phyloP scores from a whole-genome alignment of 2,113 vertebrate genomes.

The Megaceryle maxima region DNA sequence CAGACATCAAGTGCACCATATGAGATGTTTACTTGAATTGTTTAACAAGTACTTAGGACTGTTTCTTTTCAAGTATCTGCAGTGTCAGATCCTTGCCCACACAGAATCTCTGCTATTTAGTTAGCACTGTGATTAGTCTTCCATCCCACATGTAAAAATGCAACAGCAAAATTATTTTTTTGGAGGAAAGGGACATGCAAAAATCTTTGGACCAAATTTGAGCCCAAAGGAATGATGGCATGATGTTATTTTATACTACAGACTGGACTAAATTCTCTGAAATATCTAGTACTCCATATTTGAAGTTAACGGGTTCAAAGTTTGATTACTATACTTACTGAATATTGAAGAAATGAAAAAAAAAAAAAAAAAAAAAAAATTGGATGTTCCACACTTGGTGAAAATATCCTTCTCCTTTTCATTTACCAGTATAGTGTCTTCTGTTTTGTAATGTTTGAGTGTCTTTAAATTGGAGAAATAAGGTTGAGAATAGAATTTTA shows the following conservation, averaged over 20 bases:
- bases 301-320: background rate
- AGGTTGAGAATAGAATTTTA: background rate
- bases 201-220: background rate
- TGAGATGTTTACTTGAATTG: background rate
- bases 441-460: background rate
- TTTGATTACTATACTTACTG: background rate
- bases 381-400: background rate
- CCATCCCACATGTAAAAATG: background rate
- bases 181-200: no score
- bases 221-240: background rate
- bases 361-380: background rate
- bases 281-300: background rate
- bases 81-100: background rate
- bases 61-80: background rate
- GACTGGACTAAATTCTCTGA: background rate
- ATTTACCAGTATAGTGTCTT: background rate
- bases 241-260: background rate
- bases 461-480: background rate
- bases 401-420: background rate
- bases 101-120: background rate
- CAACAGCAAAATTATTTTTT: background rate
- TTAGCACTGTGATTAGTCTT: background rate
- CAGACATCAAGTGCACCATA: background rate
- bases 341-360: background rate
- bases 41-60: background rate